Base-by-base conservation (phyloP, 2,797 vertebrate genomes). In the Holocentrus rufus region DNA sequence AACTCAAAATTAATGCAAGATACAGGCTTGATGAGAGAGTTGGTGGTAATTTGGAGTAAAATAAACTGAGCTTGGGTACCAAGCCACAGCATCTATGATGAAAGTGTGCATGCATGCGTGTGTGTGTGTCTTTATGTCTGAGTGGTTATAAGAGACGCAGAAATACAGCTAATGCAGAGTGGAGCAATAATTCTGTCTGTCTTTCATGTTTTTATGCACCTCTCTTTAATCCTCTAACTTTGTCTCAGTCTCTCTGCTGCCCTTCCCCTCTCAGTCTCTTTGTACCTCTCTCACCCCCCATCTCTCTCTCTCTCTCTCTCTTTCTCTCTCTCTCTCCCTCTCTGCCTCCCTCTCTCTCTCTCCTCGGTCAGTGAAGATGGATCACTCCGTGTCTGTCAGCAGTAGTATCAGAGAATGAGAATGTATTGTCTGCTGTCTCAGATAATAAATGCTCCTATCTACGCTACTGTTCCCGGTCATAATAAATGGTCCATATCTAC, bases 401-500 rank as follows among this genome's bases (percentile, higher is more conserved):
- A 81, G 83, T 90, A 90, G 91, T 92, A 92, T 93, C 91, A 88
- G 85, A 90, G 89, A 91, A 93, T 92, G 92, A 92, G 89, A 91
- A 92, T 90, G 91, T 90, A 93, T 93, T 87, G 92, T 93, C 89
- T 90, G 91, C 92, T 90, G 89, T 91, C 90, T 87, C 82, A 70
- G 87, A 91, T 91, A 93, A 93, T 93, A 93, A 93, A 93, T 92
- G 92, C 89, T 87, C 84, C 89, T 88, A 90, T 92, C 88, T 88
- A 69, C 70, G 88, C 88, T 83, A 90, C 91, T 90, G 87, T 91
- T 91, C 90, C 85, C 81, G 52, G 85, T 90, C 89, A 90, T 92
- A 92, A 92, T 90, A 90, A 89, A 93, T 91, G 91, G 91, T 76
- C 87, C 86, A 76, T 88, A 91, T 92, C 92, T 90, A 87, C 90